Conservation (phyloP, 1,140 invertebrate genomes). For the Riptortus pedestris region DNA sequence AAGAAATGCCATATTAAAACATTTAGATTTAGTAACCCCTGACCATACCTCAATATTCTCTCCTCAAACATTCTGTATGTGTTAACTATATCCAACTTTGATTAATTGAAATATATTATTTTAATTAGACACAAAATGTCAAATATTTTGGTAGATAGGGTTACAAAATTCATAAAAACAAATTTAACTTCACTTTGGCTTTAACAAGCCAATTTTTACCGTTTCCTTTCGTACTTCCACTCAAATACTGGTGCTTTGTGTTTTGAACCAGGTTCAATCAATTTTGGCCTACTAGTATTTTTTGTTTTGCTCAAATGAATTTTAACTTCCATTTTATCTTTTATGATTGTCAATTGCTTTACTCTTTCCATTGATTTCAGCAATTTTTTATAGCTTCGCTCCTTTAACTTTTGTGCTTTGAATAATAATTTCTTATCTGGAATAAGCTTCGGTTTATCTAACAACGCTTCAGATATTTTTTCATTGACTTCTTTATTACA, state of each 20-base stretch:
- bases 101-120: too few relatives aligned
- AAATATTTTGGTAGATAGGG: too few relatives aligned
- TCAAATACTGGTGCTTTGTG: neutral
- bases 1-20: too few relatives aligned
- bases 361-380: slow-evolving; percentile 3
- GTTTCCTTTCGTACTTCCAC: slow-evolving; percentile 10
- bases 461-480: neutral
- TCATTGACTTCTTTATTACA: neutral
- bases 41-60: too few relatives aligned
- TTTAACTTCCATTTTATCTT: slow-evolving; percentile 11
- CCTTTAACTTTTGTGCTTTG: neutral
- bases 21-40: too few relatives aligned
- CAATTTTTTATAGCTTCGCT: neutral
- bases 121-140: too few relatives aligned
- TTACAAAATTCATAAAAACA: too few relatives aligned
- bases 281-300: neutral
- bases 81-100: too few relatives aligned
- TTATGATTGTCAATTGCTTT: neutral
- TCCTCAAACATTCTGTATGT: too few relatives aligned
- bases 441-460: neutral
- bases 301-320: neutral
- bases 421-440: neutral
- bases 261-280: neutral
- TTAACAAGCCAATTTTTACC: too few relatives aligned
- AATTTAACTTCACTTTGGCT: too few relatives aligned